Evolutionary conservation across 1,140 invertebrate species (phyloP), one percentile per base, ranked within the genome.

Genomic region (Bombus vancouverensis): DNA sequence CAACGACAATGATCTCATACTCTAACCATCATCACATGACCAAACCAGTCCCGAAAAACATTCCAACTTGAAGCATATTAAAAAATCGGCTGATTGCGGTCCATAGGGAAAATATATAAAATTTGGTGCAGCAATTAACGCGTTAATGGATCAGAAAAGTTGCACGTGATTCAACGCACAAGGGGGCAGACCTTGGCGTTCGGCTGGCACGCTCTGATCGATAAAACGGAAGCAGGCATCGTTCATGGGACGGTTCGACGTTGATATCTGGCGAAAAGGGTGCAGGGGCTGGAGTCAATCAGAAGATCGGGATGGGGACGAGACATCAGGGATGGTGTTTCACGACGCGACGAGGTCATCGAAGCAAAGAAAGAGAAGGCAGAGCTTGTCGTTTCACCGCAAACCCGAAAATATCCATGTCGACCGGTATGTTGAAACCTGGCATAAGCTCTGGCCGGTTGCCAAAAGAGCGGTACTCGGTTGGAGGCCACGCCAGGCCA

Each of bases 371-470:
- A 59, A 85, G 42, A 85, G 79, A 83, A 73, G 71, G 66, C 53
- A 78, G 77, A 65, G 78, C 76, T 70, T 83, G 88, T 87, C 89
- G 89, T 91, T 91, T 91, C 87, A 82, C 89, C 89, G 89, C 90
- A 94, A 94, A 93, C 93, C 94, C 94, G 93, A 95, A 95, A 95
- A 95, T 95, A 95, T 95, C 94, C 94, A 93, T 93, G 93, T 93
- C 91, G 94, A 91, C 90, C 90, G 91, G 92, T 92, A 93, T 93
- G 92, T 93, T 91, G 92, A 93, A 93, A 93, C 91, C 92, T 93
- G 92, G 92, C 92, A 93, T 93, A 93, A 93, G 92, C 92, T 93
- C 81, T 93, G 92, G 92, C 91, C 59, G 32, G n/a, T n/a, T 87
- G 88, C 92, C 92, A 92, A 88, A 80, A 75, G 74, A 92, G 76